A percentile compares a stretch with the other conserved stretches of the same genome.
Conservation (phyloP, 2,113 vertebrate genomes). For the Sinocyclocheilus anshuiensis region DNA sequence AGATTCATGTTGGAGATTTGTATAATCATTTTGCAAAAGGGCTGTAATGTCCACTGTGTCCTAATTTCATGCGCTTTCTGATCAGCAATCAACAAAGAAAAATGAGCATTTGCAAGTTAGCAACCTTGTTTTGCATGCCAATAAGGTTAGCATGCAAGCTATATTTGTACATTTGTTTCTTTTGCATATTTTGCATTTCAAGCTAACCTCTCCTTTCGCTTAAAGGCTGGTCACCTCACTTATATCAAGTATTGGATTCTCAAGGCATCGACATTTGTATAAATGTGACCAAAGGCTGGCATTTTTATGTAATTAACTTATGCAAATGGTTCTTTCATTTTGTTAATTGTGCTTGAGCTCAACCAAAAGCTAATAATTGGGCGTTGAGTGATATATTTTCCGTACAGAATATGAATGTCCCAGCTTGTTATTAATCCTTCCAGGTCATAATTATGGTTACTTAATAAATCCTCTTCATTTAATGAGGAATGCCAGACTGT, state of each 20-base stretch:
- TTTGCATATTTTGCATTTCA: background rate
- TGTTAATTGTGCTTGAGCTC: background rate
- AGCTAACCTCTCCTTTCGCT: background rate
- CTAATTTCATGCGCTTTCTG: background rate
- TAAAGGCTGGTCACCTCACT: background rate
- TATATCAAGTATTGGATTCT: constrained; percentile 12
- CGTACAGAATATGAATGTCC: constrained; percentile 12
- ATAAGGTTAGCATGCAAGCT: background rate
- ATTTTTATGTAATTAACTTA: constrained; percentile 5
- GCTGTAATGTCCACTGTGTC: background rate
- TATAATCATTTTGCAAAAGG: background rate
- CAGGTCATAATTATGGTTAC: constrained; percentile 2
- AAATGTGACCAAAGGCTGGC: background rate
- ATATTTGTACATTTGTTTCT: background rate
- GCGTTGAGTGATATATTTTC: background rate
- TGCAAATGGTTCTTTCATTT: background rate
- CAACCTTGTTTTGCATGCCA: background rate
- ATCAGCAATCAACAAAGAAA: background rate
- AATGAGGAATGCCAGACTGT: background rate
- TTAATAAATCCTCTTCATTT: constrained; percentile 15
- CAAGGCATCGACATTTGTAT: background rate
- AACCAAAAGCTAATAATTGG: constrained; percentile 1
- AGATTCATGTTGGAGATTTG: background rate
- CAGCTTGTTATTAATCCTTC: constrained; percentile 12
- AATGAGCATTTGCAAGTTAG: background rate